phyloP scores from a whole-genome alignment of 2,888 invertebrate genomes.

The Atrina japonica region DNA sequence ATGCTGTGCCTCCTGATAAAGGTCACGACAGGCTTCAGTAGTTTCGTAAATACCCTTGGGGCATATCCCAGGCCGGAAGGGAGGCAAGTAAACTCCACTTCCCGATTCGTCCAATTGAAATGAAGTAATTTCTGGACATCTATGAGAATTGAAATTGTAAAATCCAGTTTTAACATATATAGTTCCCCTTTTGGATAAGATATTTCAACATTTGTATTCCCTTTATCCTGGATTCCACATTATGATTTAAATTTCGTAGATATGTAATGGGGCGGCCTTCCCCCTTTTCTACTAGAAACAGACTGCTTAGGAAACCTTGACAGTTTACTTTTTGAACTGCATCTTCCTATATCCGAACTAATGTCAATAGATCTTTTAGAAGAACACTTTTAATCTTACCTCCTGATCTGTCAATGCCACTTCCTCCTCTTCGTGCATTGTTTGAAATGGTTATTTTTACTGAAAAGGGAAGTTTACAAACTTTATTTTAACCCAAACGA shows the following conservation, averaged over 20 bases:
- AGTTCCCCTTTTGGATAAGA: slow-evolving; percentile 17
- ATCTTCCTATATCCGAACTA: background rate
- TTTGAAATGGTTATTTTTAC: too few species aligned
- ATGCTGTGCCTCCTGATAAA: background rate
- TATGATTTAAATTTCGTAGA: too few species aligned
- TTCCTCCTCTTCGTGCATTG: too few species aligned
- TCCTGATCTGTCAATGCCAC: too few species aligned
- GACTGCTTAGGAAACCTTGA: too few species aligned
- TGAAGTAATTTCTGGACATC: slow-evolving; percentile 7
- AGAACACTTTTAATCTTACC: background rate
- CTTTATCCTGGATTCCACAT: background rate
- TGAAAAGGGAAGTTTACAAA: too few species aligned
- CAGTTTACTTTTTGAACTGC: too few species aligned
- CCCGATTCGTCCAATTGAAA: background rate
- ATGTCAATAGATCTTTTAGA: slow-evolving; percentile 2
- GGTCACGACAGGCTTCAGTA: slow-evolving; percentile 9
- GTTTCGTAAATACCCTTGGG: slow-evolving; percentile 19
- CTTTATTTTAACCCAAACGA: too few species aligned
- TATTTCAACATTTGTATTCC: too few species aligned
- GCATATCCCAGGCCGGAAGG: slow-evolving; percentile 3
- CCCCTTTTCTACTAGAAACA: too few species aligned
- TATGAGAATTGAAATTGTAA: slow-evolving; percentile 6
- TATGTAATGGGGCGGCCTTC: too few species aligned
- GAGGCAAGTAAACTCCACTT: background rate
- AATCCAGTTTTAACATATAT: slow-evolving; percentile 11